These are phyloP conservation scores for Ibycter americanus DNA, from an alignment of 2,797 vertebrate species.

Conservation along the genomic window DNA sequence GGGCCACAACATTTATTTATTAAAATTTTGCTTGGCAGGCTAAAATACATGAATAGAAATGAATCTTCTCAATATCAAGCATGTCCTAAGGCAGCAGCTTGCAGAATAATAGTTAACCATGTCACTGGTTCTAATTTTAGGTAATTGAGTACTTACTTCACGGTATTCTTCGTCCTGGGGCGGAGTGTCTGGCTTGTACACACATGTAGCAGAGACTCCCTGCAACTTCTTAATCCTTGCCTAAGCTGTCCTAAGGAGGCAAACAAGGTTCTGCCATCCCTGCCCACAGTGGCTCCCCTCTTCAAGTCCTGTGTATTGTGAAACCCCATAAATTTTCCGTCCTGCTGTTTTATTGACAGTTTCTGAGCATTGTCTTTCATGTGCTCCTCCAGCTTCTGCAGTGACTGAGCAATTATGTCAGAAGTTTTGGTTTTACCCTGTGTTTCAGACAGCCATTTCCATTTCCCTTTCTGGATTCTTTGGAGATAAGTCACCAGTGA, in stretches of 20 bases:
- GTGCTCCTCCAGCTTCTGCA: neutral
- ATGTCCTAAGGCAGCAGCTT: conserved; percentile 19
- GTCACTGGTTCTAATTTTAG: conserved; percentile 66
- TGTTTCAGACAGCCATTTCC: neutral
- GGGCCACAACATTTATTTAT: neutral
- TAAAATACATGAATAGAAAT: conserved; percentile 6
- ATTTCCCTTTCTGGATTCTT: neutral
- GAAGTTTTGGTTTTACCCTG: neutral
- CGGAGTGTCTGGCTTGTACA: neutral
- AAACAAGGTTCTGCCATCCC: neutral
- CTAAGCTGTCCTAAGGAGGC: neutral
- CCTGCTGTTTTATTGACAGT: neutral
- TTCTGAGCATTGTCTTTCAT: neutral
- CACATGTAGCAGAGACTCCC: neutral
- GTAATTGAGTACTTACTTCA: conserved; percentile 49
- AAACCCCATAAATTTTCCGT: neutral
- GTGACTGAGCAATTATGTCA: neutral
- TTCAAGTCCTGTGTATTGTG: neutral
- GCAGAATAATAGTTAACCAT: conserved; percentile 7
- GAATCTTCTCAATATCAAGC: conserved; percentile 5
- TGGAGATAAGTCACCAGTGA: neutral
- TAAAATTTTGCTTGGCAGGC: conserved; percentile 3
- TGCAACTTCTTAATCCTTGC: neutral
- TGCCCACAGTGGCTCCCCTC: neutral
- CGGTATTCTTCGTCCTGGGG: conserved; percentile 1